phyloP scores from a whole-genome alignment of 2,888 invertebrate genomes.

The Hypomecis punctinalis region DNA sequence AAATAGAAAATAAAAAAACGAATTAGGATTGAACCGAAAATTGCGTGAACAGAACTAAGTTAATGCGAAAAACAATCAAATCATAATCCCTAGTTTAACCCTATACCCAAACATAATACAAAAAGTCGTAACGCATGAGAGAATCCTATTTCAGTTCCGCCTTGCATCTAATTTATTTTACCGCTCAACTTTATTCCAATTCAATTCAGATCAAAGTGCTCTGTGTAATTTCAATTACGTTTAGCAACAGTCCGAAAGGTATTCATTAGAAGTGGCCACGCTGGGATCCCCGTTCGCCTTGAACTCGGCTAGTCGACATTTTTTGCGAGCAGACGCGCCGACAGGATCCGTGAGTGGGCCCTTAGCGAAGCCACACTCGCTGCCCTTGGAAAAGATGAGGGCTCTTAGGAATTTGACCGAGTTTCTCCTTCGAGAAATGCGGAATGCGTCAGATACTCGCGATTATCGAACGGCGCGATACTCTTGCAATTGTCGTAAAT shows the following conservation, averaged over 20 bases:
- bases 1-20: too few species aligned
- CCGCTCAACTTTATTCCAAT: constrained; percentile 26
- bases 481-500: constrained; percentile 19
- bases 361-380: constrained; percentile 41
- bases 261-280: constrained; percentile 51
- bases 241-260: constrained; percentile 39
- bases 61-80: too few species aligned
- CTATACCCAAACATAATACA: background rate
- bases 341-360: constrained; percentile 73
- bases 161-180: constrained; percentile 24
- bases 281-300: constrained; percentile 78
- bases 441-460: constrained; percentile 27
- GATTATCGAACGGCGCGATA: constrained; percentile 13
- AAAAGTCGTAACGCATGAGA: constrained; percentile 10
- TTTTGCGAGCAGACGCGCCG: constrained; percentile 68
- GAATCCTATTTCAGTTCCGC: constrained; percentile 27
- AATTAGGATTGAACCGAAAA: too few species aligned
- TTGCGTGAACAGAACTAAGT: too few species aligned
- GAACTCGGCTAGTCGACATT: constrained; percentile 79
- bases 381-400: constrained; percentile 70
- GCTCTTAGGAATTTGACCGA: constrained; percentile 47
- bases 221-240: constrained; percentile 38
- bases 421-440: constrained; percentile 37
- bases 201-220: constrained; percentile 27
- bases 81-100: background rate